Conservation (phyloP, 2,113 vertebrate genomes). For the Vireo altiloquus region DNA sequence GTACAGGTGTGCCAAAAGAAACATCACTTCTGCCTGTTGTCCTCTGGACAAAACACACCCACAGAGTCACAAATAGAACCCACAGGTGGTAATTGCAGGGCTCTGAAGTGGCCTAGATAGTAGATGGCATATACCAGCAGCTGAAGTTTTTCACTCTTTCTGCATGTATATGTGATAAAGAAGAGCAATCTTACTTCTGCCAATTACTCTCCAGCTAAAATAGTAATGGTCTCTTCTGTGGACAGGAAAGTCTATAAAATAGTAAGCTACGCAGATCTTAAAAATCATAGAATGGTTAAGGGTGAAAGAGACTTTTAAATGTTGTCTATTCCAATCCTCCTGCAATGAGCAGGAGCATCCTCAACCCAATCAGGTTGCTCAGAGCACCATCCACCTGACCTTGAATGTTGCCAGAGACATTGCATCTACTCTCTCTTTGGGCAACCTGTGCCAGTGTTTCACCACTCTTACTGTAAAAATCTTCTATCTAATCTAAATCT, state of each 20-base stretch:
- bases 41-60: background rate
- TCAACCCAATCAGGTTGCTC: background rate
- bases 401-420: background rate
- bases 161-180: background rate
- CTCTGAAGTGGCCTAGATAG: background rate
- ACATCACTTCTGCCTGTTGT: background rate
- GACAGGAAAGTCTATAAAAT: background rate
- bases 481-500: background rate
- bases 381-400: background rate
- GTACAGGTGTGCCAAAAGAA: rapidly evolving
- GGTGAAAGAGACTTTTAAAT: background rate
- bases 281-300: background rate
- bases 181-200: background rate
- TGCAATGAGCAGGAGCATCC: background rate
- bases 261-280: background rate
- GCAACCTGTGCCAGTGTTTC: background rate
- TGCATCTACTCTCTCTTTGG: background rate
- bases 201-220: background rate
- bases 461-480: background rate
- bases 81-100: background rate
- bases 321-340: too few relatives aligned
- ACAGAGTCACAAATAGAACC: background rate
- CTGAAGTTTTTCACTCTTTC: background rate
- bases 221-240: background rate
- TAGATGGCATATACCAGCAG: background rate